Conservation (phyloP, 2,888 invertebrate genomes). For the Perizoma affinitatum region DNA sequence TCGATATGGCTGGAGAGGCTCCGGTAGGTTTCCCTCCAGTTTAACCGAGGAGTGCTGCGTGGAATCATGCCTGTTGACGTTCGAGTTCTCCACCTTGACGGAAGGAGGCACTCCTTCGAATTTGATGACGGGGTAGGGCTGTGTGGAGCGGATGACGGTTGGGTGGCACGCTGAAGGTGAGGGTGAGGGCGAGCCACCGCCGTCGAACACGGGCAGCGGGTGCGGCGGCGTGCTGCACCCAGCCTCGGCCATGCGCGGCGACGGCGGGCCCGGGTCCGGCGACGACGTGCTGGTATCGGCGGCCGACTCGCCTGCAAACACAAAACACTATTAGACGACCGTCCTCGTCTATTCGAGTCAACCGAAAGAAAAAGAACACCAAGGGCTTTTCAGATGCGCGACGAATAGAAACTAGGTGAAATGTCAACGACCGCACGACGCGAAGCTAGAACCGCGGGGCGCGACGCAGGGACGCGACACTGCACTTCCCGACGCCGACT, state of each 20-base stretch:
- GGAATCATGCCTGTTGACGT: slow-evolving; percentile 61
- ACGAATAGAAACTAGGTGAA: slow-evolving; percentile 83
- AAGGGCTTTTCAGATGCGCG: slow-evolving; percentile 71
- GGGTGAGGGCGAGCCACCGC: slow-evolving; percentile 75
- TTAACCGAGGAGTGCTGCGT: slow-evolving; percentile 77
- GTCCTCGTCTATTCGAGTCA: slow-evolving; percentile 44
- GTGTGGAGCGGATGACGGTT: slow-evolving; percentile 84
- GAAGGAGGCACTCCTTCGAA: slow-evolving; percentile 77
- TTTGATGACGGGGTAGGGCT: slow-evolving; percentile 85
- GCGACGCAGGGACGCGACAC: slow-evolving; percentile 82
- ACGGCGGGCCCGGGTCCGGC: slow-evolving; percentile 94
- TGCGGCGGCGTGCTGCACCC: slow-evolving; percentile 86
- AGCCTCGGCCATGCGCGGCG: slow-evolving; percentile 90
- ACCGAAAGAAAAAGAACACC: slow-evolving; percentile 68
- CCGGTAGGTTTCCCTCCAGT: slow-evolving; percentile 64
- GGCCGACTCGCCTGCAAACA: slow-evolving; percentile 92
- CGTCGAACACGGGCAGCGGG: slow-evolving; percentile 82
- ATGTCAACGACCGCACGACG: slow-evolving; percentile 80
- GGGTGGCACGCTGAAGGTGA: slow-evolving; percentile 73
- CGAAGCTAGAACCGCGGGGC: slow-evolving; percentile 73
- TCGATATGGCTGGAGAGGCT: slow-evolving; percentile 66
- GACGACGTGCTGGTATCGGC: slow-evolving; percentile 97
- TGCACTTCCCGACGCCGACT: slow-evolving; percentile 84
- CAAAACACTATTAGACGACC: slow-evolving; percentile 62
- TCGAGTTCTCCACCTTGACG: slow-evolving; percentile 64